Base-by-base conservation (phyloP, 1,140 invertebrate species). In the Amphibalanus amphitrite region DNA sequence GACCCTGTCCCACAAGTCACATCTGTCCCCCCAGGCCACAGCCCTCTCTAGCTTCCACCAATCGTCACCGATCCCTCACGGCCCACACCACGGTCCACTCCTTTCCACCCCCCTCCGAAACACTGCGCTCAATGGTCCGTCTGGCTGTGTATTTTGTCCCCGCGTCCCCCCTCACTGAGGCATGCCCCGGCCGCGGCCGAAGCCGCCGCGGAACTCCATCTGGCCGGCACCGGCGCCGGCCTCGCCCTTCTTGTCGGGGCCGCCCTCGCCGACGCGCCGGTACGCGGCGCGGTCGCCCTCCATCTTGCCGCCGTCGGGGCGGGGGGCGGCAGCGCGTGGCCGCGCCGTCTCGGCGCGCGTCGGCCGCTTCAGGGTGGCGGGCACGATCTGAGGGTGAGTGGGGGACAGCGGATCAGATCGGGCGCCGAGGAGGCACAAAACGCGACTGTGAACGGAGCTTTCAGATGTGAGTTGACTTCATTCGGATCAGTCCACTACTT, bases 281-380 rank as follows among this genome's bases (percentile, higher is more conserved):
- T 93, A 94, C 26, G 87, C 86, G 28, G 86, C 85, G 70, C 91
- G 85, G 80, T 93, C 91, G 78, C 88, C 88, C 74, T 78, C 87
- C 84, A 15, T 82, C 74, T 83, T 79, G 0, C 83, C 82, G 10
- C 79, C 79, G 76, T 87, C 86, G 17, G 86, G 84, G 33, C 89
- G 83, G 28, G n/a, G n/a, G 71, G 83, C 81, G 64, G 83, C 80
- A 70, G 75, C 69, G 30, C 74, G 75, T 70, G 29, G 88, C 85
- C 69, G 90, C 86, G 73, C 82, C 76, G 38, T 91, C 87, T 75
- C 91, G 85, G 40, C 89, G 85, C 17, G 90, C 86, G 81, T 96
- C 93, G 28, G 90, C 82, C 72, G 86, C 82, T 98, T 98, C 72
- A 98, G 82, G 0, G 97, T 99, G 3, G 93, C 88, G 68, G 97